These are phyloP conservation scores for Trachythela sp. DNA, from an alignment of 64 coral and sea anemone species.

Conservation along the genomic window DNA sequence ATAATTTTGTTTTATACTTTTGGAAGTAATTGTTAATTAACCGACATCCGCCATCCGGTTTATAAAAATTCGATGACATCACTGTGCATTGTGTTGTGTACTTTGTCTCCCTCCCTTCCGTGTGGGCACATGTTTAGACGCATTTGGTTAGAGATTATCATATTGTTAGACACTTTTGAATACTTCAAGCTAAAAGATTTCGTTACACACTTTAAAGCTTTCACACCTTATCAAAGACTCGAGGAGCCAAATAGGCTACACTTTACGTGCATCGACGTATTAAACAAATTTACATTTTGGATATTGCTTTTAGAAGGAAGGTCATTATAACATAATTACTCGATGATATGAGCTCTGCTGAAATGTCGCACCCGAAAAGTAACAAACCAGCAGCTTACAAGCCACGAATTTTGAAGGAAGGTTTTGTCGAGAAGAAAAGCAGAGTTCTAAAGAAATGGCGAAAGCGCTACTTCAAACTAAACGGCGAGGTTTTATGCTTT, in stretches of 20 bases:
- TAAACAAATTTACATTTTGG: background rate
- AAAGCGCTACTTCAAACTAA: constrained; percentile 6
- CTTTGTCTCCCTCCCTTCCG: background rate
- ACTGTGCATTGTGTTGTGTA: background rate
- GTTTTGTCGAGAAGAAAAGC: constrained; percentile 7
- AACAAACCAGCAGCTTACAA: background rate
- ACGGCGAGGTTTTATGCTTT: constrained; percentile 6
- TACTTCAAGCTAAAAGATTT: background rate
- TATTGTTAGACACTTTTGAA: background rate
- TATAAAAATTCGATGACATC: background rate
- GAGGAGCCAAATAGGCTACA: background rate
- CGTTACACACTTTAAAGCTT: no score
- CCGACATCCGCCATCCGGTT: background rate
- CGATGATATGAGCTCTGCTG: background rate
- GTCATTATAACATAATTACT: background rate
- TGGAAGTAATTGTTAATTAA: background rate
- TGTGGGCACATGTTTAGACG: background rate
- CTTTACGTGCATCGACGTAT: background rate
- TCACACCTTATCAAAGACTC: no score
- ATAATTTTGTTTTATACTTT: background rate
- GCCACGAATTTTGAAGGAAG: constrained; percentile 8
- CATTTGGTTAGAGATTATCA: background rate
- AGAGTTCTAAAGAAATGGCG: constrained; percentile 8
- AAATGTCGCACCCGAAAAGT: background rate
- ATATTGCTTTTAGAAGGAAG: background rate